Conservation (phyloP, 2,888 invertebrate genomes). For the Tyria jacobaeae region DNA sequence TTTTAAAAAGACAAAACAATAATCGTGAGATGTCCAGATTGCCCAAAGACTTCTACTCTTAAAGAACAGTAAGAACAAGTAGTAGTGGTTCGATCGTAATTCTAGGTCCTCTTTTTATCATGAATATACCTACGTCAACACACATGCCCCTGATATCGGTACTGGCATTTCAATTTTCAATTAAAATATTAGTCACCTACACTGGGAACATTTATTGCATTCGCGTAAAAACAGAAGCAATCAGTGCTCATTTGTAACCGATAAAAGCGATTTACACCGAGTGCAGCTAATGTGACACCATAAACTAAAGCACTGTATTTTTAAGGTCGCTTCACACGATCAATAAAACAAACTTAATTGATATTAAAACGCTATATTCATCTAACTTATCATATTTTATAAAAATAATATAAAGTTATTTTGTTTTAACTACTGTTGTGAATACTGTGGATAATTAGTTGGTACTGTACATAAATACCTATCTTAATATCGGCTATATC, state of each 20-base stretch:
- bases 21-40: no score
- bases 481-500: no score
- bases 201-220: constrained; percentile 31
- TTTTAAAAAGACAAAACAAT: no score
- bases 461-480: no score
- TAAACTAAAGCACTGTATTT: constrained; percentile 53
- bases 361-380: not conserved
- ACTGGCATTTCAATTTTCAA: constrained; percentile 24
- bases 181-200: constrained; percentile 28
- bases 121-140: not conserved
- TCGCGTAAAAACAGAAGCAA: constrained; percentile 38
- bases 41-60: no score
- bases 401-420: no score
- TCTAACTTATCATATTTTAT: not conserved
- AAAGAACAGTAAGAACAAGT: no score
- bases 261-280: constrained; percentile 56
- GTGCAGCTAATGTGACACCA: constrained; percentile 52
- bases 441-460: no score
- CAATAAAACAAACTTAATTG: not conserved
- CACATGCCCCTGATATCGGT: constrained; percentile 15
- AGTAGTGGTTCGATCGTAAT: not conserved
- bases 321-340: constrained; percentile 40
- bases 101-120: not conserved
- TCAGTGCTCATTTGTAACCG: constrained; percentile 54
- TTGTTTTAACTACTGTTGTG: no score